Base-by-base conservation (phyloP, 2,888 invertebrate genomes). In the Subacronicta megacephala region DNA sequence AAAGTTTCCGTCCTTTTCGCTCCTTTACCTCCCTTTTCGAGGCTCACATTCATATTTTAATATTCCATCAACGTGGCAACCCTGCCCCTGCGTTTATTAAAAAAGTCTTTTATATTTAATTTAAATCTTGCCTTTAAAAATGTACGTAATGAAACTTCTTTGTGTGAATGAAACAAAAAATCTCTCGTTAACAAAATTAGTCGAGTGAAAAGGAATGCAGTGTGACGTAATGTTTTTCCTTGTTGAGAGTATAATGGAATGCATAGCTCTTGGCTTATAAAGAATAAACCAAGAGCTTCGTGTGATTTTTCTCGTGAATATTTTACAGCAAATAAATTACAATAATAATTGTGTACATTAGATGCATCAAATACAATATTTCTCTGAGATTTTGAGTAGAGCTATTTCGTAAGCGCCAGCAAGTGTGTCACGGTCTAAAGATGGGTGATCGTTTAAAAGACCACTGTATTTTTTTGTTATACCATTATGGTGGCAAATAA, bases 1-100 rank as follows among this genome's bases (percentile, higher is more conserved):
- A 63, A n/a, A 63, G 15, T 54, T 69, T 16, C 7, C 17, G 3
- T 15, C 47, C 43, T 31, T 35, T 35, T 67, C 51, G 26, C 10
- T 38, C 16, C 15, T 5, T 15, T 3, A 23, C 40, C 15, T 40
- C 6, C 0, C 23, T 2, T 7, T 0, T 16, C 26, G 2, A 5
- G n/a, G 18, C 43, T 53, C 4, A 33, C 46, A 53, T 62, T 68
- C 35, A 47, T 47, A 68, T 62, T 68, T 68, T 46, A 62, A 68
- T 62, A 68, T 67, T 63, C 68, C 46, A 43, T 62, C 59, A 64
- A 36, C 52, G 51, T 55, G 72, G 61, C 51, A 44, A 47, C 41
- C 49, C 26, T 23, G 56, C 33, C 23, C 13, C 31, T 38, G 35
- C 69, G 55, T 62, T 68, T 63, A 63, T 63, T 68, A 63, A 68